These are phyloP conservation scores for Caranx ignobilis DNA, from an alignment of 2,113 vertebrate genomes.

Conservation along the genomic window DNA sequence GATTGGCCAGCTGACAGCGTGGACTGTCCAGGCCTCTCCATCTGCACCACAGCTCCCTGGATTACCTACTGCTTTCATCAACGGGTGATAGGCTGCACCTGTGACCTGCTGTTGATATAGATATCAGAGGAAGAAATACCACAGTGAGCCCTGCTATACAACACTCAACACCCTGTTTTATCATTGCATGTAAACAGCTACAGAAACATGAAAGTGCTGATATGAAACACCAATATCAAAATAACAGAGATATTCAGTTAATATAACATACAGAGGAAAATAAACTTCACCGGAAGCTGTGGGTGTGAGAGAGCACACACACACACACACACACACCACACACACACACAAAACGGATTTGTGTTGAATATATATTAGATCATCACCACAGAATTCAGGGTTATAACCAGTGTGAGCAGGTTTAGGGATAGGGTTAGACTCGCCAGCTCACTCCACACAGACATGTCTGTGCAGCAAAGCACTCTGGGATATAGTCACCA, in stretches of 20 bases:
- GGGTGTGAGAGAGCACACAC: not conserved
- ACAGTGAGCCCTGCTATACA: not conserved
- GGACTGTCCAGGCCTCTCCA: slow-evolving; percentile 48
- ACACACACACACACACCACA: slow-evolving; percentile 4
- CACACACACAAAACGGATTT: not conserved
- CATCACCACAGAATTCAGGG: no score
- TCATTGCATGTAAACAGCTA: not conserved
- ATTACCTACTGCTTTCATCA: slow-evolving; percentile 60
- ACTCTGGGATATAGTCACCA: slow-evolving; percentile 74
- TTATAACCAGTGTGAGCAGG: no score
- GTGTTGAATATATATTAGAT: no score
- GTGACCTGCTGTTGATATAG: slow-evolving; percentile 56
- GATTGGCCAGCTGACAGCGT: slow-evolving; percentile 66
- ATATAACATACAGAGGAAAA: not conserved
- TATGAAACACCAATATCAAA: not conserved
- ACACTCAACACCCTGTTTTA: not conserved
- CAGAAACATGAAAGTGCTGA: not conserved
- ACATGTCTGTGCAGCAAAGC: slow-evolving; percentile 75
- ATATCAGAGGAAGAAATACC: slow-evolving; percentile 34
- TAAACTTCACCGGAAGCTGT: no score
- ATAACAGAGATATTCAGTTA: not conserved
- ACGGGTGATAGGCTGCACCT: slow-evolving; percentile 36
- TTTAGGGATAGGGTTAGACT: no score
- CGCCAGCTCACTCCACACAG: slow-evolving; percentile 67
- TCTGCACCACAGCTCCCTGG: slow-evolving; percentile 58